These are phyloP conservation scores for Sussaba pulchella DNA, from an alignment of 2,888 invertebrate genomes.

Conservation along the genomic window DNA sequence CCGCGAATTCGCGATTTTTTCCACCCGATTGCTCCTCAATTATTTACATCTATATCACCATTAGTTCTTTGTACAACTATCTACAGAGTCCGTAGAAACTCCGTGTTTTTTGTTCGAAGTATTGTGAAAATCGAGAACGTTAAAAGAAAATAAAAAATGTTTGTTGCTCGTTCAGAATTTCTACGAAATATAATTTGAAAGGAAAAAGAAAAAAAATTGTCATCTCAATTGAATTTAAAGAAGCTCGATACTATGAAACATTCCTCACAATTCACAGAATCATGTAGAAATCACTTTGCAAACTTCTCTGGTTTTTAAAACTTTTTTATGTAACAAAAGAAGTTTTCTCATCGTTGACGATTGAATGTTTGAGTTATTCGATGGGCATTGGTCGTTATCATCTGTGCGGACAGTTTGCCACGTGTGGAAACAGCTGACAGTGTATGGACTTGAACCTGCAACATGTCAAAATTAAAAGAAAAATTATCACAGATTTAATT, in stretches of 20 bases:
- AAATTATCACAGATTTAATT: neutral
- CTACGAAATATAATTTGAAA: slow-evolving; percentile 1
- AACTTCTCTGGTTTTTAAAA: slow-evolving; percentile 50
- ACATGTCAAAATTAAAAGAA: slow-evolving; percentile 43
- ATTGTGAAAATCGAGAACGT: slow-evolving; percentile 1
- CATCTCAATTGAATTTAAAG: neutral
- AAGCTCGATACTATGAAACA: slow-evolving; percentile 1
- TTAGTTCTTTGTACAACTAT: slow-evolving; percentile 56
- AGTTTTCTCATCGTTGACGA: neutral
- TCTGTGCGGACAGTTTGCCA: slow-evolving; percentile 91
- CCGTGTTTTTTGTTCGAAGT: slow-evolving; percentile 9
- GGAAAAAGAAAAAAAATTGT: slow-evolving; percentile 3
- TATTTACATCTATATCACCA: slow-evolving; percentile 67
- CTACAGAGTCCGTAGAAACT: slow-evolving; percentile 30
- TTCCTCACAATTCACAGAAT: neutral
- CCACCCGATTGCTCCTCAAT: slow-evolving; percentile 33
- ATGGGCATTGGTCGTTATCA: slow-evolving; percentile 73
- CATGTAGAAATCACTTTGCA: slow-evolving; percentile 5
- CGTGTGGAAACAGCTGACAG: slow-evolving; percentile 94
- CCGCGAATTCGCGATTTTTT: slow-evolving; percentile 37
- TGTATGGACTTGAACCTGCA: slow-evolving; percentile 95
- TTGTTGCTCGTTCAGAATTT: slow-evolving; percentile 2
- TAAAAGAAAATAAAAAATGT: slow-evolving; percentile 22
- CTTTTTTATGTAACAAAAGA: neutral
- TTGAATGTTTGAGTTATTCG: slow-evolving; percentile 28